phyloP scores from a whole-genome alignment of 2,888 invertebrate genomes.

The Tachystola acroxantha region DNA sequence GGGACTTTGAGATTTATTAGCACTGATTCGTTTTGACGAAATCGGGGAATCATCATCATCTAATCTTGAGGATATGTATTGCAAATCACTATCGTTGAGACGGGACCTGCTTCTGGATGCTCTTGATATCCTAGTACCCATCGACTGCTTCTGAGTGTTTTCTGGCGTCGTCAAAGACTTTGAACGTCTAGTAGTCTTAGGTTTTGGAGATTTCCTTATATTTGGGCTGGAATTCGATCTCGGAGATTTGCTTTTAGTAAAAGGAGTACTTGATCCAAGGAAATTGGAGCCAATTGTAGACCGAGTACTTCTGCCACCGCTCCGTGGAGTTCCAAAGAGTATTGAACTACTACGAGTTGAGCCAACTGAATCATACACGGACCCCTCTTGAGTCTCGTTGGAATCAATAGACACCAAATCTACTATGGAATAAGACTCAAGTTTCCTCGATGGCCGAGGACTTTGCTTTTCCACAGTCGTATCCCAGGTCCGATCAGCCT shows the following conservation, averaged over 20 bases:
- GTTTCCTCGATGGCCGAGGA: constrained; percentile 25
- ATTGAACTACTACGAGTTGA: constrained; percentile 24
- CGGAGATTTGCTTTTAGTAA: constrained; percentile 17
- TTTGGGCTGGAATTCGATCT: constrained; percentile 25
- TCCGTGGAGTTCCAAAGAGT: constrained; percentile 35
- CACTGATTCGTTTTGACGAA: constrained; percentile 26
- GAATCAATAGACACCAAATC: constrained; percentile 55
- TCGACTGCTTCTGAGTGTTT: constrained; percentile 31
- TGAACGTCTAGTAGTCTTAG: constrained; percentile 21
- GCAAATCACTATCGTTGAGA: constrained; percentile 42
- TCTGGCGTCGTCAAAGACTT: constrained; percentile 40
- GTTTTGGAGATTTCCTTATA: constrained; percentile 12
- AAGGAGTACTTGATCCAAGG: constrained; percentile 49
- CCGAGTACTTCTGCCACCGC: constrained; percentile 26
- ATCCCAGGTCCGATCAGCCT: constrained; percentile 21
- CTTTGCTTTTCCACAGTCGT: constrained; percentile 27
- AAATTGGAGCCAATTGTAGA: constrained; percentile 30
- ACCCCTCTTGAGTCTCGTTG: constrained; percentile 29
- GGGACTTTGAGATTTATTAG: constrained; percentile 14
- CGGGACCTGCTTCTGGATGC: constrained; percentile 41
- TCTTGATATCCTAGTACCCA: constrained; percentile 36
- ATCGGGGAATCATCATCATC: constrained; percentile 30
- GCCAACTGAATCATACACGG: constrained; percentile 43
- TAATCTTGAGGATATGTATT: constrained; percentile 27
- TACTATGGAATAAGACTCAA: constrained; percentile 58